A percentile compares a stretch with the other conserved stretches of the same genome.
Evolutionary conservation across 2,113 vertebrate genomes (phyloP).

Genomic region (Mustelus asterias): DNA sequence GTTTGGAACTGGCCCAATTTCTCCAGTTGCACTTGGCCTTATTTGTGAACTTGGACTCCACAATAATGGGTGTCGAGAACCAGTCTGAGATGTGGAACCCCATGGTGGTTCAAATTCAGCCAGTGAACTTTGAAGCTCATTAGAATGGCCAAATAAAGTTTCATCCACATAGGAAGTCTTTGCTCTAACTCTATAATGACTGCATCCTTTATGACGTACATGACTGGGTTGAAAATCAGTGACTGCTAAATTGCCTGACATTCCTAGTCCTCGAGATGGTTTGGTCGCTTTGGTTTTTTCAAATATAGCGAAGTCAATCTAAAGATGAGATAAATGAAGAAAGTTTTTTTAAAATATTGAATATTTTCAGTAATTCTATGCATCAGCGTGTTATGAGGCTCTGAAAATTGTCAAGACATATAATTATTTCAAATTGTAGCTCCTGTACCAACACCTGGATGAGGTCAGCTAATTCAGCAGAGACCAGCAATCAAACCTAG

Average conservation of each 20-base stretch:
- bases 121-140: not conserved
- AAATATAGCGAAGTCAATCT: not conserved
- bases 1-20: conserved; percentile 34
- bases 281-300: not conserved
- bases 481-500: not conserved
- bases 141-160: conserved; percentile 54
- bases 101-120: conserved; percentile 54
- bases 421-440: conserved; percentile 1
- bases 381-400: not conserved
- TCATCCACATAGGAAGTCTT: conserved; percentile 57
- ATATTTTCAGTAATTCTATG: not conserved
- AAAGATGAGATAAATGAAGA: not conserved
- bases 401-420: conserved; percentile 3
- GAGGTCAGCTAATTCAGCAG: not conserved
- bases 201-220: conserved; percentile 33
- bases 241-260: conserved; percentile 31
- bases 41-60: not conserved
- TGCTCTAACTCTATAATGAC: conserved; percentile 43
- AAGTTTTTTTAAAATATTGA: not conserved
- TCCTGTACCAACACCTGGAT: not conserved
- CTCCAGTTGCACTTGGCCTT: conserved; percentile 8
- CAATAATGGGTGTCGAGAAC: conserved; percentile 2
- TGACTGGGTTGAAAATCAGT: conserved; percentile 41
- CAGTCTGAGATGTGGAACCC: conserved; percentile 40
- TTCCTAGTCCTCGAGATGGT: conserved; percentile 30